Percentiles rank a stretch among this genome's conserved stretches.
Conservation (phyloP, 2,113 vertebrate genomes). For the Eonycteris spelaea region DNA sequence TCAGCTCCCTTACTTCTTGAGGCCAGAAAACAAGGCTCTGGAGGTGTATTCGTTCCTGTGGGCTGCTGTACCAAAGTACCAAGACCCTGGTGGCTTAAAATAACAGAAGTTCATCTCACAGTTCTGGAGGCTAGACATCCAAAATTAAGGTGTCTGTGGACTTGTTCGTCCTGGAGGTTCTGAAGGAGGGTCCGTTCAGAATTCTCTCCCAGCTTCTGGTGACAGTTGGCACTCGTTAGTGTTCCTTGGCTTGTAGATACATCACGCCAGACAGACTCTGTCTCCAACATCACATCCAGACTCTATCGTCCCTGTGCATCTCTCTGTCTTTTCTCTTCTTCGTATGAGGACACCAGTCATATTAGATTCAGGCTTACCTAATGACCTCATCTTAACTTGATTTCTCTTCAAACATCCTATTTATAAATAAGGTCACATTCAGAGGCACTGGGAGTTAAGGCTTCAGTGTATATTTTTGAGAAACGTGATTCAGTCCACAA, state of each 20-base stretch:
- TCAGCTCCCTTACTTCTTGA: background rate
- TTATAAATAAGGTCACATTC: background rate
- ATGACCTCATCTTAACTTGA: background rate
- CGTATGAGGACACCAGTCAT: background rate
- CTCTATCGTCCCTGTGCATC: background rate
- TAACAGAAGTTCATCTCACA: background rate
- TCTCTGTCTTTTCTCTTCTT: background rate
- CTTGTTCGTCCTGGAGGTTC: background rate
- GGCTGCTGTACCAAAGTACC: background rate
- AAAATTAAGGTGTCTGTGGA: background rate
- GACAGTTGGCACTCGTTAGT: accelerated
- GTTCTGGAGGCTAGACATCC: background rate
- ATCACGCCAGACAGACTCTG: background rate
- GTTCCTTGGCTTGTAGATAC: background rate
- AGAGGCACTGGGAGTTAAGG: background rate
- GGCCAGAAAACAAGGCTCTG: background rate
- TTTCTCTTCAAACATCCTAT: background rate
- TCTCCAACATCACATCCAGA: background rate
- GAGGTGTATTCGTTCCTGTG: background rate
- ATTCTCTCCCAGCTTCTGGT: background rate
- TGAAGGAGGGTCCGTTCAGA: background rate
- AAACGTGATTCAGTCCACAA: background rate
- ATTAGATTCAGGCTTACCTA: background rate
- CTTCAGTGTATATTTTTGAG: background rate
- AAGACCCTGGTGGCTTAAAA: background rate